These are phyloP conservation scores for Euleptes europaea DNA, from an alignment of 2,113 vertebrate genomes.

Conservation along the genomic window DNA sequence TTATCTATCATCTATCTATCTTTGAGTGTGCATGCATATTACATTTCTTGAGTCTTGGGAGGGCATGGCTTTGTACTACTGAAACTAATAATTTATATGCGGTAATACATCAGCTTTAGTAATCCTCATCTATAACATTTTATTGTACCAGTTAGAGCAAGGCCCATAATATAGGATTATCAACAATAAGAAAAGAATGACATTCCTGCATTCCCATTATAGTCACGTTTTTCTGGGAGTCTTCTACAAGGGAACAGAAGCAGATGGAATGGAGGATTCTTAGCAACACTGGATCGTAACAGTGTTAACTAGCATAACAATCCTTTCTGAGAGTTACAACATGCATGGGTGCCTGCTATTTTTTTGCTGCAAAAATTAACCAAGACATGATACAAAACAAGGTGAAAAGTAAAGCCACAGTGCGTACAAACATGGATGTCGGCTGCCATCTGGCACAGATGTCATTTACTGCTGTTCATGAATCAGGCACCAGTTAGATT, in stretches of 20 bases:
- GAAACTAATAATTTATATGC: neutral
- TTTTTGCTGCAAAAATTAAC: slow-evolving; percentile 39
- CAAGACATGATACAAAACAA: neutral
- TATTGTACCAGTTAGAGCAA: slow-evolving; percentile 30
- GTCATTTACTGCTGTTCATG: slow-evolving; percentile 63
- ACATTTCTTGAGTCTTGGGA: slow-evolving; percentile 14
- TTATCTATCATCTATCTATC: neutral
- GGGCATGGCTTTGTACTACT: neutral
- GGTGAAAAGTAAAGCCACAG: slow-evolving; percentile 23
- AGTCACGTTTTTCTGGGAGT: neutral
- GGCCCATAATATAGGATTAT: neutral
- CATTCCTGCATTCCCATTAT: neutral
- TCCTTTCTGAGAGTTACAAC: slow-evolving; percentile 25
- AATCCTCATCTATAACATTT: slow-evolving; percentile 7
- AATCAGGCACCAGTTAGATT: slow-evolving; percentile 64
- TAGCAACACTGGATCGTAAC: slow-evolving; percentile 10
- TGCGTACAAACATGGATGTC: slow-evolving; percentile 34
- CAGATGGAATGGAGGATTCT: slow-evolving; percentile 8
- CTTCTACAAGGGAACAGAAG: neutral
- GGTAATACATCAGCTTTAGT: neutral
- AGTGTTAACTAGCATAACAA: slow-evolving; percentile 28
- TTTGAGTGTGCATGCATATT: neutral
- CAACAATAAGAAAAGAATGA: neutral
- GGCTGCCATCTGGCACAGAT: slow-evolving; percentile 68
- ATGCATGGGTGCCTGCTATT: slow-evolving; percentile 11